phyloP scores from a whole-genome alignment of 2,113 vertebrate species.

The Gavia stellata region DNA sequence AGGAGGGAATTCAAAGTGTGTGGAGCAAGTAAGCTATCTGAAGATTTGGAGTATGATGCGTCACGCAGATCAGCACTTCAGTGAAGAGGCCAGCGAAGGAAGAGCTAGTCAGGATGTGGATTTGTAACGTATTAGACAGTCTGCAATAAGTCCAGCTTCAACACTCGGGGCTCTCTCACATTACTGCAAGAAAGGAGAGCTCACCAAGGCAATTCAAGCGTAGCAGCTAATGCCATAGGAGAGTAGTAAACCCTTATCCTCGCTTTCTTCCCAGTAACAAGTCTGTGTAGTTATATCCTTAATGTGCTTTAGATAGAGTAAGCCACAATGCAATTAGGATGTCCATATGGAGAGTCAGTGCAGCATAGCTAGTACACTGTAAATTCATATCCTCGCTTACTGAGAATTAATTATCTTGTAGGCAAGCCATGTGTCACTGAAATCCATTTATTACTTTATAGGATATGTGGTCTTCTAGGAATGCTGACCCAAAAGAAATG shows the following conservation, averaged over 20 bases:
- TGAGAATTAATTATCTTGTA: conserved; percentile 63
- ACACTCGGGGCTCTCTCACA: not conserved
- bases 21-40: not conserved
- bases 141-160: not conserved
- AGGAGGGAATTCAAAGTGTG: not conserved
- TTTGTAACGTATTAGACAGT: not conserved
- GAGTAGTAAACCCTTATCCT: not conserved
- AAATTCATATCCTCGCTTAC: conserved; percentile 39
- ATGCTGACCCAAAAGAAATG: conserved; percentile 39
- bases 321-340: conserved; percentile 58
- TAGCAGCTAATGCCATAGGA: not conserved
- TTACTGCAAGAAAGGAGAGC: not conserved
- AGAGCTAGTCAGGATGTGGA: not conserved
- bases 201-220: not conserved
- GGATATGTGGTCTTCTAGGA: conserved; percentile 15
- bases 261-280: not conserved
- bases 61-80: not conserved
- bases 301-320: conserved; percentile 44
- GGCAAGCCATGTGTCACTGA: conserved; percentile 57
- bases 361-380: conserved; percentile 20
- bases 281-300: conserved; percentile 8
- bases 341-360: conserved; percentile 60
- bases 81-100: not conserved
- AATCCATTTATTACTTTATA: not conserved
- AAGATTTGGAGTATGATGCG: not conserved